Evolutionary conservation across 2,113 vertebrate genomes (phyloP).

Genomic region (Formicarius rufipectus): DNA sequence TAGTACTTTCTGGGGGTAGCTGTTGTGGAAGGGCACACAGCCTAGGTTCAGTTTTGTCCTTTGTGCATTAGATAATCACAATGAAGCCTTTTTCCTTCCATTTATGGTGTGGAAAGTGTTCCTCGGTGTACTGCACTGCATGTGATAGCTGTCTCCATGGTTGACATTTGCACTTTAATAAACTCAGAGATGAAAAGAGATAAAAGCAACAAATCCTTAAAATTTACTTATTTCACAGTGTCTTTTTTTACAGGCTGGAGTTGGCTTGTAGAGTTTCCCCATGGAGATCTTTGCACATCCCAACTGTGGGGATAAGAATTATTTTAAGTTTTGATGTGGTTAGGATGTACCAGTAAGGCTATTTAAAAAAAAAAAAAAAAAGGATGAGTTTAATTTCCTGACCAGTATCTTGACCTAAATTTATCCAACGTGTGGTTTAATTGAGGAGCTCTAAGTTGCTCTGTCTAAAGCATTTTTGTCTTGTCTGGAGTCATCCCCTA

Average conservation of each 20-base stretch:
- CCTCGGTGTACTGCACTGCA: conserved; percentile 42
- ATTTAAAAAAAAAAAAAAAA: background rate
- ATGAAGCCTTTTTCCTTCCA: conserved; percentile 37
- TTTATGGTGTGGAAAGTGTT: conserved; percentile 40
- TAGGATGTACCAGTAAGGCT: background rate
- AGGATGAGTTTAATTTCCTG: conserved; percentile 4
- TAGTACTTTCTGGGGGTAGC: background rate
- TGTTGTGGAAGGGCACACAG: background rate
- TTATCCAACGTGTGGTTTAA: background rate
- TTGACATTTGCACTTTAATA: conserved; percentile 70
- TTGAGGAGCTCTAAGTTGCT: background rate
- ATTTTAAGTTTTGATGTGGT: background rate
- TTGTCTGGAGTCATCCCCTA: background rate
- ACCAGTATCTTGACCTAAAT: background rate
- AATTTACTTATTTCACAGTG: background rate
- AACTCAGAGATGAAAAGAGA: conserved; percentile 57
- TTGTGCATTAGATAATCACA: conserved; percentile 38
- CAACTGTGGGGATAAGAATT: background rate
- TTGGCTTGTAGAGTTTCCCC: background rate
- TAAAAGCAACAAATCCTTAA: conserved; percentile 7
- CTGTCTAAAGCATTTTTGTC: background rate
- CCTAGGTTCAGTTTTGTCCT: conserved; percentile 69
- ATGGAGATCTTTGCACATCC: background rate
- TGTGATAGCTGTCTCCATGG: conserved; percentile 57
- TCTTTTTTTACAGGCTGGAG: background rate